Percentiles rank a stretch among this genome's conserved stretches.
phyloP scores from a whole-genome alignment of 2,888 invertebrate genomes.

The Belgica antarctica region DNA sequence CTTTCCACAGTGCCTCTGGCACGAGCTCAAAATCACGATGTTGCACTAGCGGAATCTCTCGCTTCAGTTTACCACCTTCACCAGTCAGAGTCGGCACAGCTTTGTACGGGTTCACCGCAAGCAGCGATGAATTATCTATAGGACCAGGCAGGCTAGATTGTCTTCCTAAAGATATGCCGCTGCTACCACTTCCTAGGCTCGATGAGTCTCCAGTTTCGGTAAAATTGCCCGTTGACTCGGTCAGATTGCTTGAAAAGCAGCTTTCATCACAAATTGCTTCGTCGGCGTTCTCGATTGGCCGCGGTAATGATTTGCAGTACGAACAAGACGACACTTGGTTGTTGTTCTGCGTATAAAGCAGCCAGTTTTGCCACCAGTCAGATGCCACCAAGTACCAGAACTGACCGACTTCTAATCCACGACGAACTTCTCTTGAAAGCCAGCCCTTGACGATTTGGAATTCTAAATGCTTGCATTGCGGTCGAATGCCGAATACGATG shows the following conservation, averaged over 20 bases:
- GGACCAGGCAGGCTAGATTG: conserved; percentile 63
- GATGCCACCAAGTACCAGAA: conserved; percentile 85
- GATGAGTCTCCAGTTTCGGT: conserved; percentile 61
- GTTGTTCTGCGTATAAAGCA: conserved; percentile 62
- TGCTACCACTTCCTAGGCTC: conserved; percentile 59
- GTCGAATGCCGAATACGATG: conserved; percentile 78
- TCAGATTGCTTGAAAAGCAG: conserved; percentile 65
- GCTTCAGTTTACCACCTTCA: conserved; percentile 80
- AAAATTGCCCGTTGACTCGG: conserved; percentile 66
- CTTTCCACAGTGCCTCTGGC: conserved; percentile 84
- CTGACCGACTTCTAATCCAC: conserved; percentile 76
- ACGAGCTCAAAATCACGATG: conserved; percentile 82
- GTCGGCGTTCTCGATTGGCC: conserved; percentile 55
- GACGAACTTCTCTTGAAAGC: conserved; percentile 72
- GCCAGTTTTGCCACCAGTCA: conserved; percentile 86
- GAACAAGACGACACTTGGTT: conserved; percentile 52
- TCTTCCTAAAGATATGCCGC: conserved; percentile 64
- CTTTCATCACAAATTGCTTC: conserved; percentile 68
- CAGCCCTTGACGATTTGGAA: conserved; percentile 77
- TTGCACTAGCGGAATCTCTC: conserved; percentile 70
- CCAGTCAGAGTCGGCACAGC: conserved; percentile 76
- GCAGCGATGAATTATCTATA: conserved; percentile 72
- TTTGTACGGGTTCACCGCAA: conserved; percentile 64
- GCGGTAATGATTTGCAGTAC: conserved; percentile 53
- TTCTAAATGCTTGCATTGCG: conserved; percentile 78